phyloP scores from a whole-genome alignment of 1,140 invertebrate genomes.

The Octopus bimaculoides region DNA sequence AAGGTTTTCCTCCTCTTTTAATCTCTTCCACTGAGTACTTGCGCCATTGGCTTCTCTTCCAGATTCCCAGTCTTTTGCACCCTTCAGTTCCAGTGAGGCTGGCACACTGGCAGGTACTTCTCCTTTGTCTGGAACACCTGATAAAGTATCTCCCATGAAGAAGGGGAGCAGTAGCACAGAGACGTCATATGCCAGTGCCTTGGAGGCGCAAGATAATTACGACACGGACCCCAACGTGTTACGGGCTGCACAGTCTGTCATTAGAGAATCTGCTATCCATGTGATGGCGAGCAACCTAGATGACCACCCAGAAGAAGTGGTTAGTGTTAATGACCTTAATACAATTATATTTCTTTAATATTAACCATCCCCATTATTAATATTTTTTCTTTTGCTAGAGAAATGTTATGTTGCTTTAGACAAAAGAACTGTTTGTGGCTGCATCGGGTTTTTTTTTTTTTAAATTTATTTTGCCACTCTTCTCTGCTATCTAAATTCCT shows the following conservation, averaged over 20 bases:
- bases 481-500: too few relatives aligned
- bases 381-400: too few relatives aligned
- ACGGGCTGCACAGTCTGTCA: conserved; percentile 3
- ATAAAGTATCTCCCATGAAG: conserved; percentile 10
- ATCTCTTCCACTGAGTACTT: too few relatives aligned
- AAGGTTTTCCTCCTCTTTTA: too few relatives aligned
- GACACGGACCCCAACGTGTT: conserved; percentile 5
- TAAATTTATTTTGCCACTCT: too few relatives aligned
- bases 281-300: conserved; percentile 5
- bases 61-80: conserved; percentile 8
- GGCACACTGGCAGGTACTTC: conserved; percentile 6
- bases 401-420: too few relatives aligned
- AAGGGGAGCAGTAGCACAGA: conserved; percentile 10
- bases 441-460: too few relatives aligned
- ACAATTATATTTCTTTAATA: too few relatives aligned
- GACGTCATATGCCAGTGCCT: conserved; percentile 11
- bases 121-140: conserved; percentile 5
- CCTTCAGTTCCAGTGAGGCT: conserved; percentile 3
- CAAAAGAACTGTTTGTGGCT: too few relatives aligned
- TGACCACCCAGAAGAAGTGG: conserved; percentile 1
- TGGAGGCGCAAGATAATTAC: conserved; percentile 10
- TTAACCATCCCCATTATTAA: too few relatives aligned
- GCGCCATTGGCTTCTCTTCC: conserved; percentile 5
- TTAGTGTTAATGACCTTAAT: not conserved
- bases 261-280: conserved; percentile 6